phyloP scores from a whole-genome alignment of 2,797 vertebrate species.

The Australoheros facetus region DNA sequence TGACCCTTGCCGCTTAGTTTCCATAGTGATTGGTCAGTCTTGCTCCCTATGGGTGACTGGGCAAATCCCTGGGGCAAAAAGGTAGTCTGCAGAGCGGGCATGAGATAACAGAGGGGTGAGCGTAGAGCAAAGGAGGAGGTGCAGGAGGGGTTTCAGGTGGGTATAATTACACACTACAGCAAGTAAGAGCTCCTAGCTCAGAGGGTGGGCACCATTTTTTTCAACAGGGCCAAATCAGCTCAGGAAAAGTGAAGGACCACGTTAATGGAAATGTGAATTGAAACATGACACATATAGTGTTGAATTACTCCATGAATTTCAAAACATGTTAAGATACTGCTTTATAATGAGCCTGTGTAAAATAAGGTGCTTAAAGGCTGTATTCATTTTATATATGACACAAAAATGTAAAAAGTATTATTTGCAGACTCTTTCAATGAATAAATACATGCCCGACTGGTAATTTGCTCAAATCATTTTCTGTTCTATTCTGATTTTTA shows the following conservation, averaged over 20 bases:
- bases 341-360: neutral
- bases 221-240: neutral
- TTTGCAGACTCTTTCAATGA: no score
- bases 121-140: slow-evolving; percentile 8
- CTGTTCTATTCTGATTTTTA: no score
- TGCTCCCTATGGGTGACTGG: slow-evolving; percentile 64
- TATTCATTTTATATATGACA: neutral
- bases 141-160: slow-evolving; percentile 55
- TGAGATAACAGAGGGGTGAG: slow-evolving; percentile 45
- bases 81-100: slow-evolving; percentile 57
- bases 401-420: no score
- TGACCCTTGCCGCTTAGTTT: slow-evolving; percentile 71
- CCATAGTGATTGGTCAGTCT: slow-evolving; percentile 55
- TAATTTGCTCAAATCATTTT: no score
- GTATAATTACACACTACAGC: slow-evolving; percentile 67
- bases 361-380: neutral
- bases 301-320: neutral
- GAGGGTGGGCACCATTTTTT: neutral
- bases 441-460: no score
- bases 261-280: neutral
- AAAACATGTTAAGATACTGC: neutral
- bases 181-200: slow-evolving; percentile 66
- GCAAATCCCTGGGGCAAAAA: slow-evolving; percentile 56
- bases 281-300: neutral
- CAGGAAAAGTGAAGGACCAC: neutral